Percentiles rank a stretch among this genome's conserved stretches.
Conservation (phyloP, 2,113 vertebrate species). For the Brachypodius melanocephalos region DNA sequence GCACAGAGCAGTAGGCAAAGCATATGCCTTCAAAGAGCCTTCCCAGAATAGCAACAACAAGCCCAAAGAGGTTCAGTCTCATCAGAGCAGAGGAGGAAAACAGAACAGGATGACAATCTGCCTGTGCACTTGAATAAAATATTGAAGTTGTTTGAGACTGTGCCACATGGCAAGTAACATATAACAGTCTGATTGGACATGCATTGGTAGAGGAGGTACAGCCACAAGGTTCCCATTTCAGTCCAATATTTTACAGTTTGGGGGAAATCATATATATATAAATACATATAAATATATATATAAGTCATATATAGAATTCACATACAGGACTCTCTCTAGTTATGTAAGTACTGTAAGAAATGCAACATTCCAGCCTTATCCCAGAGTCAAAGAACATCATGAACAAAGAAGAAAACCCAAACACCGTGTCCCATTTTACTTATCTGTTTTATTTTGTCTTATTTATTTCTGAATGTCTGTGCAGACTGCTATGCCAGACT, state of each 20-base stretch:
- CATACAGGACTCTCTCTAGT: neutral
- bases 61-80: neutral
- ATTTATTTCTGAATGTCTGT: neutral
- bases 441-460: neutral
- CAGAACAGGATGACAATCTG: neutral
- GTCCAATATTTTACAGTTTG: neutral
- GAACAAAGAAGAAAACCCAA: neutral
- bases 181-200: neutral
- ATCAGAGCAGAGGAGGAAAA: neutral
- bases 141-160: neutral
- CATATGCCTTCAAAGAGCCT: neutral
- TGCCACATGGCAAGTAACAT: accelerated
- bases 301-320: neutral
- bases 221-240: neutral
- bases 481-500: neutral
- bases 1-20: neutral
- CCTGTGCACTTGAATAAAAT: neutral
- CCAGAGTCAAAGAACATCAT: neutral
- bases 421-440: neutral
- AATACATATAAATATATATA: too few relatives aligned
- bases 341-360: neutral
- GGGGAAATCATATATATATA: neutral
- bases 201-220: neutral
- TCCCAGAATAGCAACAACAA: neutral
- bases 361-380: neutral